Conservation (phyloP, 2,888 invertebrate species). For the Thecocarcelia acutangulata region DNA sequence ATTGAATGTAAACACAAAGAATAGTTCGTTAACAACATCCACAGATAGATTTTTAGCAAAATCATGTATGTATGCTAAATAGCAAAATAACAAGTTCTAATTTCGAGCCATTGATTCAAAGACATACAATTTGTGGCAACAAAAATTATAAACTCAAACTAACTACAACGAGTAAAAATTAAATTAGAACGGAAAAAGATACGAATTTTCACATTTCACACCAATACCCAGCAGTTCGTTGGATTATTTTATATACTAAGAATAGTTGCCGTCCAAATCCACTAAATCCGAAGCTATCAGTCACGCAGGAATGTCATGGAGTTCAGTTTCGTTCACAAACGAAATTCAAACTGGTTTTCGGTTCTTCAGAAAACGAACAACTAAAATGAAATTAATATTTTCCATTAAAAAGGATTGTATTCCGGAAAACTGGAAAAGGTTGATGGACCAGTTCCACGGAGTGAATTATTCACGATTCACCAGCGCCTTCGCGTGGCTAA, state of each 20-base stretch:
- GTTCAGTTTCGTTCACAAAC: too few species aligned
- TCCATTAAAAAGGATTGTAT: too few species aligned
- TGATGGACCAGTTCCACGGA: too few species aligned
- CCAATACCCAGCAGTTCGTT: slow-evolving; percentile 12
- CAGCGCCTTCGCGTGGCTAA: too few species aligned
- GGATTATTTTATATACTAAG: not conserved
- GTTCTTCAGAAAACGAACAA: too few species aligned
- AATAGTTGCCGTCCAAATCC: too few species aligned
- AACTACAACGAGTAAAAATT: slow-evolving; percentile 1
- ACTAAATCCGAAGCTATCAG: too few species aligned
- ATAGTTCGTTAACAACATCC: slow-evolving; percentile 44
- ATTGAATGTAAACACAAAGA: slow-evolving; percentile 35
- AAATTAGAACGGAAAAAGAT: not conserved
- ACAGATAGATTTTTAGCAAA: slow-evolving; percentile 17
- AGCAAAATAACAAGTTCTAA: slow-evolving; percentile 60
- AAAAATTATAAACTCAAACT: slow-evolving; percentile 34
- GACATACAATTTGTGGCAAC: slow-evolving; percentile 57
- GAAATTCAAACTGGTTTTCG: too few species aligned
- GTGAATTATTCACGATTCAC: too few species aligned
- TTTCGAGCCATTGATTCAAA: slow-evolving; percentile 63
- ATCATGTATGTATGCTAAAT: slow-evolving; percentile 49
- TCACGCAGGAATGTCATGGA: too few species aligned
- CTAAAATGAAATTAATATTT: too few species aligned
- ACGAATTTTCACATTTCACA: not conserved
- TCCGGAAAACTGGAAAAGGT: too few species aligned